Percentiles rank a stretch among this genome's conserved stretches.
These are phyloP conservation scores for Pachydiplax longipennis DNA, from an alignment of 2,888 invertebrate species.

Conservation along the genomic window DNA sequence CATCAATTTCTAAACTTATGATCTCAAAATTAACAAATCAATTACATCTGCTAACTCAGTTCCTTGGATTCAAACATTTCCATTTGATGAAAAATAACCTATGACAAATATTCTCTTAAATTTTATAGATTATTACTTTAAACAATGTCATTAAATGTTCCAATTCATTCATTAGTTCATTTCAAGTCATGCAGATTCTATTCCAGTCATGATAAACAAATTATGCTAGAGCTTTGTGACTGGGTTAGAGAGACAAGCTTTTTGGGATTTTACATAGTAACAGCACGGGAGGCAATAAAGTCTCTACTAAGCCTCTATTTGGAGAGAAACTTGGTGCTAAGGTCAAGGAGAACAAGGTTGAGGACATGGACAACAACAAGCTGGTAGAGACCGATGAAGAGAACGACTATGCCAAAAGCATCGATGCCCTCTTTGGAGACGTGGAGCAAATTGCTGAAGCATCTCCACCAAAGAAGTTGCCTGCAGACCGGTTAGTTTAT, in stretches of 20 bases:
- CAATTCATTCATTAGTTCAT: not conserved
- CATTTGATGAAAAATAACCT: not conserved
- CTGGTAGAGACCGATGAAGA: constrained; percentile 21
- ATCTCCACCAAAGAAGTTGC: constrained; percentile 12
- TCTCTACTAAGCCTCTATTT: constrained; percentile 4
- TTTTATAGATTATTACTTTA: not conserved
- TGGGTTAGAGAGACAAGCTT: not conserved
- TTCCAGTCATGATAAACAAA: not conserved
- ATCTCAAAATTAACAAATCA: too few relatives aligned
- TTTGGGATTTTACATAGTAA: constrained; percentile 23
- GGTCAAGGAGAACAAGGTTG: not conserved
- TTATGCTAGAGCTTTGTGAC: not conserved
- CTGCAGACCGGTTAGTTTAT: constrained; percentile 26
- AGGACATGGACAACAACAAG: constrained; percentile 10
- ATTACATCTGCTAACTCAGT: too few relatives aligned
- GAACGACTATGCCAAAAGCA: constrained; percentile 23
- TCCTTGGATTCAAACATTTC: too few relatives aligned
- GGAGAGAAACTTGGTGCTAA: not conserved
- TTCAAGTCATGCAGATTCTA: not conserved
- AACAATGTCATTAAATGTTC: not conserved
- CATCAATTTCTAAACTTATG: too few relatives aligned
- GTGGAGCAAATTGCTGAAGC: constrained; percentile 30
- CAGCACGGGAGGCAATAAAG: constrained; percentile 10
- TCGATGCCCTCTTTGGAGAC: constrained; percentile 31
- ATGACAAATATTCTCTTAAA: not conserved